Conservation (phyloP, 1,140 invertebrate genomes). For the Heliothis subflexa region DNA sequence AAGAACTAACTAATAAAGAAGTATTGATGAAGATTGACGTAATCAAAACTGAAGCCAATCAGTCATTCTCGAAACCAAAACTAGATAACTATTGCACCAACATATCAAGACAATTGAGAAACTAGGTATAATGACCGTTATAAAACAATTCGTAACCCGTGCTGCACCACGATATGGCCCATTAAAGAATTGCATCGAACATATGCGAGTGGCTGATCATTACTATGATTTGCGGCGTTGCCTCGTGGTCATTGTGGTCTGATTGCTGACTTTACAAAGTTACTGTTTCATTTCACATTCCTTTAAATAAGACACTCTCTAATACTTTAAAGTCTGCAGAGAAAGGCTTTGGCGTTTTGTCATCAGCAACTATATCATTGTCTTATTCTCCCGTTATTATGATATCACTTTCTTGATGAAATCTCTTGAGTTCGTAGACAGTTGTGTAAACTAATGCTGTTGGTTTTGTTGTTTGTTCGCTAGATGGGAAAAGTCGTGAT, state of each 20-base stretch:
- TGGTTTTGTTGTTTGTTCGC: conserved; percentile 11
- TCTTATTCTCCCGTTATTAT: conserved; percentile 8
- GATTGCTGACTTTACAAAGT: conserved; percentile 37
- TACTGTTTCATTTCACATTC: conserved; percentile 38
- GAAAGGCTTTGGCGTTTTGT: conserved; percentile 41
- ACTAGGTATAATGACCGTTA: conserved; percentile 13
- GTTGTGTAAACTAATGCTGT: conserved; percentile 33
- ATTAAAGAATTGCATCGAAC: conserved; percentile 38
- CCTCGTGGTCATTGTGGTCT: conserved; percentile 38
- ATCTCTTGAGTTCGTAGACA: conserved; percentile 21
- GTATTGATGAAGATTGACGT: not conserved
- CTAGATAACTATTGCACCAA: not conserved
- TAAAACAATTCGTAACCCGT: conserved; percentile 27
- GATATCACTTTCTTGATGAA: conserved; percentile 39
- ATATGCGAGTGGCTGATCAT: conserved; percentile 35
- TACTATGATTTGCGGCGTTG: conserved; percentile 42
- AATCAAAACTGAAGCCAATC: not conserved
- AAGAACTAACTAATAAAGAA: not conserved
- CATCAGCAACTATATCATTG: conserved; percentile 25
- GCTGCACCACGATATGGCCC: conserved; percentile 5
- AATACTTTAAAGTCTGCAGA: conserved; percentile 24
- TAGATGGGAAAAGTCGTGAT: not conserved
- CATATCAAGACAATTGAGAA: conserved; percentile 22
- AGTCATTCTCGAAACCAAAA: not conserved
- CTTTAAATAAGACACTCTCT: conserved; percentile 19